Evolutionary conservation across 2,797 vertebrate species (phyloP).

Genomic region (Onychomys leucogaster): DNA sequence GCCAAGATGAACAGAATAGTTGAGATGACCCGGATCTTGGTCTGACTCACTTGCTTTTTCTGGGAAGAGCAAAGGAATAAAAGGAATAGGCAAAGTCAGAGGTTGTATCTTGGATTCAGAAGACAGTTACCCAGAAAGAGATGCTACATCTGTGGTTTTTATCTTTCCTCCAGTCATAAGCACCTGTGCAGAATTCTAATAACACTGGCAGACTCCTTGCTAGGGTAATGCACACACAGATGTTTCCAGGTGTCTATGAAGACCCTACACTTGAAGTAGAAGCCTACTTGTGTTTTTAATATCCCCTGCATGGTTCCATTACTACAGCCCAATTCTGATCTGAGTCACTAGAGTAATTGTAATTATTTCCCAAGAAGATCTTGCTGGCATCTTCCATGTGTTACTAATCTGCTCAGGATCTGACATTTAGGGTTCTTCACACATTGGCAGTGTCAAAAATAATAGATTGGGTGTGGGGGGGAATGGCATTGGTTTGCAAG

Average conservation of each 20-base stretch:
- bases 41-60: conserved; percentile 98
- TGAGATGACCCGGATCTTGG: conserved; percentile 98
- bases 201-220: neutral
- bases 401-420: neutral
- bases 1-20: conserved; percentile 98
- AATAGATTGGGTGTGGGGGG: neutral
- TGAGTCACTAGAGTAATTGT: neutral
- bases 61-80: conserved; percentile 84
- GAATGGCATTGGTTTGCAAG: neutral
- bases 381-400: neutral
- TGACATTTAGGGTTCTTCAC: neutral
- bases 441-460: neutral
- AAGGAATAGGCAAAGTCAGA: conserved; percentile 56
- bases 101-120: neutral
- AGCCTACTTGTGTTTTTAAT: neutral
- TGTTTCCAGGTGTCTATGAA: neutral
- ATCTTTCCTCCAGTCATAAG: neutral
- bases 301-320: fast-evolving
- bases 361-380: neutral
- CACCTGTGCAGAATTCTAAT: neutral
- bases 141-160: fast-evolving
- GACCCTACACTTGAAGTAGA: neutral
- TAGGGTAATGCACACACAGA: neutral
- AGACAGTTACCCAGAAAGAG: neutral
- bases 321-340: neutral